Conservation (phyloP, 2,113 vertebrate species). For the Stigmatopora argus region DNA sequence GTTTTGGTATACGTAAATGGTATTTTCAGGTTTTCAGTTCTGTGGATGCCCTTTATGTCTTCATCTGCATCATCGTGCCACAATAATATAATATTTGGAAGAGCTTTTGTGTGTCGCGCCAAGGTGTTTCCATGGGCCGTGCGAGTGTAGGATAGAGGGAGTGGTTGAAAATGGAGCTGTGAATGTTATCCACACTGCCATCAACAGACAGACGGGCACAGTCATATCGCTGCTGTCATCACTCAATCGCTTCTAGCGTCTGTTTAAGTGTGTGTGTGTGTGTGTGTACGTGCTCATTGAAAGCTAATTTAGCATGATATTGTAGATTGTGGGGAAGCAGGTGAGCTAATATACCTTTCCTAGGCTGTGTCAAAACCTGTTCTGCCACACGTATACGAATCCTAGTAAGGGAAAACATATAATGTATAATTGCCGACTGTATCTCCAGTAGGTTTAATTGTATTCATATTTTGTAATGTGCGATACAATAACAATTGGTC, state of each 20-base stretch:
- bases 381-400: conserved; percentile 48
- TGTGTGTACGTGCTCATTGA: conserved; percentile 42
- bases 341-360: conserved; percentile 70
- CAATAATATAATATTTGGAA: conserved; percentile 3
- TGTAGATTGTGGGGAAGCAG: conserved; percentile 63
- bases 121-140: conserved; percentile 6
- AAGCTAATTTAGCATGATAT: conserved; percentile 68
- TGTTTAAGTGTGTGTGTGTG: conserved; percentile 13
- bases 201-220: conserved; percentile 68
- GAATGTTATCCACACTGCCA: conserved; percentile 70
- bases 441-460: not conserved
- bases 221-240: conserved; percentile 66
- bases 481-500: not conserved
- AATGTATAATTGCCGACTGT: not conserved
- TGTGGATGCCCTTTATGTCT: not conserved
- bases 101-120: not conserved
- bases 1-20: too few relatives aligned
- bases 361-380: conserved; percentile 37
- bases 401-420: not conserved
- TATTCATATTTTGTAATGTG: not conserved
- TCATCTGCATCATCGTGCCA: not conserved
- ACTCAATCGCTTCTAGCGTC: conserved; percentile 52
- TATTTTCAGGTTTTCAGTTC: not conserved
- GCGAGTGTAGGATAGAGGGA: not conserved
- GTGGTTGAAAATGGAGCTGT: conserved; percentile 41